Conservation (phyloP, 2,113 vertebrate genomes). For the Carettochelys insculpta region DNA sequence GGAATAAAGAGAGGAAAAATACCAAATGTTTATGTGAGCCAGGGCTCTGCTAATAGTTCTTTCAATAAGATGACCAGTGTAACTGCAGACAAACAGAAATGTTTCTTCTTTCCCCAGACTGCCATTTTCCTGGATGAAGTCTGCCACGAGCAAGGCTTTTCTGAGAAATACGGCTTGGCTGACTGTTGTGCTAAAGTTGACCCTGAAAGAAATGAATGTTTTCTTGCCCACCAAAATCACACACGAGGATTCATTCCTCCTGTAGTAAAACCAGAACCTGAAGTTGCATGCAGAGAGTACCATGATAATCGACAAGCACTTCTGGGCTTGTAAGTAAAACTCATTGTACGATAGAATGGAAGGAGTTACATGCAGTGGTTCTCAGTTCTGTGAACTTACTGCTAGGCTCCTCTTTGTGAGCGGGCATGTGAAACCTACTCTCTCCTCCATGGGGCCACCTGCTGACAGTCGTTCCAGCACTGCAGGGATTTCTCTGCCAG, state of each 20-base stretch:
- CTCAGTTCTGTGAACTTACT: not conserved
- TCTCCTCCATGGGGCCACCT: not conserved
- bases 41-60: not conserved
- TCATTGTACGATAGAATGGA: accelerated
- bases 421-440: not conserved
- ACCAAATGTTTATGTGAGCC: not conserved
- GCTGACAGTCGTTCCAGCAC: too few species aligned
- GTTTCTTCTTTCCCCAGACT: not conserved
- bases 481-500: not conserved
- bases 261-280: conserved; percentile 28
- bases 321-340: conserved; percentile 51
- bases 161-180: conserved; percentile 1
- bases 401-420: too few species aligned
- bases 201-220: conserved; percentile 51
- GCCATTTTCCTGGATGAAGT: conserved; percentile 64
- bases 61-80: not conserved
- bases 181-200: conserved; percentile 61
- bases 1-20: too few species aligned
- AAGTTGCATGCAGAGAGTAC: conserved; percentile 46
- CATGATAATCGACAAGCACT: conserved; percentile 29
- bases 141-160: conserved; percentile 58
- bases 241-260: not conserved
- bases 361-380: accelerated
- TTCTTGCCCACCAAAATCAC: conserved; percentile 56
- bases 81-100: not conserved